Conservation (phyloP, 2,797 vertebrate genomes). For the Lithobates sylvaticus region DNA sequence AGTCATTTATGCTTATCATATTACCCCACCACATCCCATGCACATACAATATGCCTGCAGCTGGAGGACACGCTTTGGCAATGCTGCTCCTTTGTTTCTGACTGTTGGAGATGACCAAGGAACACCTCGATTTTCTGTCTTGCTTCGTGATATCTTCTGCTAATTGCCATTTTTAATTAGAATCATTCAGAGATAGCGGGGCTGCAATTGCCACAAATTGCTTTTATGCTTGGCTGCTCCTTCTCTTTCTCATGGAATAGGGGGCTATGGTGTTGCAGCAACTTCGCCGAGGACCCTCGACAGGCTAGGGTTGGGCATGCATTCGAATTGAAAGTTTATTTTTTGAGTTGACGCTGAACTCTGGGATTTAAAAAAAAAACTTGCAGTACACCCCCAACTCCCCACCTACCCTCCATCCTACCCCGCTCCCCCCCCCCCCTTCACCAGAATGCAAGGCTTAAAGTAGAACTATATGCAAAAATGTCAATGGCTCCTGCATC, state of each 20-base stretch:
- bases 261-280: neutral
- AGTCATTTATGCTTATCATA: neutral
- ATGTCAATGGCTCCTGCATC: no score
- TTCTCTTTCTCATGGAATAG: neutral
- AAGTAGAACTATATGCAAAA: no score
- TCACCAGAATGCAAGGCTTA: no score
- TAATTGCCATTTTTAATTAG: conserved; percentile 63
- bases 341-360: neutral
- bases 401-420: no score
- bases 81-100: neutral
- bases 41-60: neutral
- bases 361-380: no score
- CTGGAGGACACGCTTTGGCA: neutral
- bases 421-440: no score
- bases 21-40: neutral
- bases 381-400: no score
- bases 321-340: neutral
- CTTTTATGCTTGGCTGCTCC: conserved; percentile 52
- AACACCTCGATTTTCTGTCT: conserved; percentile 45
- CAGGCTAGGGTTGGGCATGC: neutral
- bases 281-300: neutral
- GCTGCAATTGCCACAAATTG: conserved; percentile 48
- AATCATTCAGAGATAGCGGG: conserved; percentile 47
- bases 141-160: conserved; percentile 35
- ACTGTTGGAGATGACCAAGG: conserved; percentile 28